phyloP scores from a whole-genome alignment of 2,888 invertebrate genomes.

The Leucoma salicis region DNA sequence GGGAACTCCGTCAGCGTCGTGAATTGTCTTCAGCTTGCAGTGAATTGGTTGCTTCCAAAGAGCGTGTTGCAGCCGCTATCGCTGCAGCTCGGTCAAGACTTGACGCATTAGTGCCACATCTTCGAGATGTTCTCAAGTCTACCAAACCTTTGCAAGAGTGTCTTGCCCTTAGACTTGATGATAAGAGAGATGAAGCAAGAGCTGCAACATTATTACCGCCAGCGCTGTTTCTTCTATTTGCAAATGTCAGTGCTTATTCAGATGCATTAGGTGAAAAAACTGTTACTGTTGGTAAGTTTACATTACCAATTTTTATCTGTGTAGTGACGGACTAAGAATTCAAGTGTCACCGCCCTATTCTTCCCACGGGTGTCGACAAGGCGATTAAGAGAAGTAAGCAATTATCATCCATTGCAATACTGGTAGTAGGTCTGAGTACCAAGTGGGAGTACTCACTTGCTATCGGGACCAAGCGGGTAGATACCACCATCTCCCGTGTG shows the following conservation, averaged over 20 bases:
- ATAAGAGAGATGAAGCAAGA: slow-evolving; percentile 89
- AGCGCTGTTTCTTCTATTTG: slow-evolving; percentile 93
- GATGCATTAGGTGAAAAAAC: slow-evolving; percentile 86
- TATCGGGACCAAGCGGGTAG: no score
- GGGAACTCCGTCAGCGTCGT: slow-evolving; percentile 94
- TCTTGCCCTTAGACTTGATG: slow-evolving; percentile 90
- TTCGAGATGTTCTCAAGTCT: slow-evolving; percentile 83
- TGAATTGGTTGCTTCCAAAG: slow-evolving; percentile 89
- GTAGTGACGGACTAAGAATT: no score
- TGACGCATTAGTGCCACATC: slow-evolving; percentile 90
- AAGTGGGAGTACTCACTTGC: no score
- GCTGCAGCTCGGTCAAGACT: slow-evolving; percentile 88
- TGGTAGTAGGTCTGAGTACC: no score
- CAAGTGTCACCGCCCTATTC: no score
- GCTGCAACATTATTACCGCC: slow-evolving; percentile 89
- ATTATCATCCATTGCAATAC: no score
- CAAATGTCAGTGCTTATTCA: slow-evolving; percentile 91
- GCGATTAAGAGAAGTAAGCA: no score
- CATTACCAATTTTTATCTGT: no score
- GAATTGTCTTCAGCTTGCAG: slow-evolving; percentile 89
- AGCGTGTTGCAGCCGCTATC: slow-evolving; percentile 88
- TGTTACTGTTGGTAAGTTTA: slow-evolving; percentile 65
- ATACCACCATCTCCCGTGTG: no score
- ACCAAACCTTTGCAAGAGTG: slow-evolving; percentile 95
- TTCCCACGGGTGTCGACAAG: no score